phyloP scores from a whole-genome alignment of 37 sponge, comb jelly and placozoan genomes.

The Spongilla lacustris region DNA sequence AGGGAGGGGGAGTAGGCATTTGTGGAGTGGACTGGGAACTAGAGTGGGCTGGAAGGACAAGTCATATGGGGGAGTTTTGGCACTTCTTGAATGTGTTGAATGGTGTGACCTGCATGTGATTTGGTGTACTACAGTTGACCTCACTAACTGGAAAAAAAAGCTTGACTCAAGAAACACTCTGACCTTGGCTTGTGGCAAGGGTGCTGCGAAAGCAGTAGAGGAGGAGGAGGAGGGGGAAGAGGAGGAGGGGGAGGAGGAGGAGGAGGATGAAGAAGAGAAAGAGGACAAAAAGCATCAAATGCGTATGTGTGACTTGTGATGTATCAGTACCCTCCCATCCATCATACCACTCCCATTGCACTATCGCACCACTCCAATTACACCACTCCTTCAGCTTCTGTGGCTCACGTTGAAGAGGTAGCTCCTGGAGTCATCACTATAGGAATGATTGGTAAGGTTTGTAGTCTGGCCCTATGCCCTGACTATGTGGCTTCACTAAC shows the following conservation, averaged over 20 bases:
- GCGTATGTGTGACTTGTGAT: background rate
- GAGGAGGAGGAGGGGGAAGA: slow-evolving; percentile 9
- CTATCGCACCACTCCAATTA: background rate
- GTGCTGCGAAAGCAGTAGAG: background rate
- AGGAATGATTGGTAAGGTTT: slow-evolving; percentile 85
- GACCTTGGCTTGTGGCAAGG: background rate
- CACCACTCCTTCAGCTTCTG: background rate
- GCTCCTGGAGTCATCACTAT: slow-evolving; percentile 75
- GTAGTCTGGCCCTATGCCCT: background rate
- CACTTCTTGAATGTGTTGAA: too few species aligned
- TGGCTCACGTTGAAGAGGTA: slow-evolving; percentile 10
- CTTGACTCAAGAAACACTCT: background rate
- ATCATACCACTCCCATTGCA: too few species aligned
- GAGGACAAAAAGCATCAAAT: background rate
- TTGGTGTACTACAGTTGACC: slow-evolving; percentile 32
- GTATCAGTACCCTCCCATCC: too few species aligned
- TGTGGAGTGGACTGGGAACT: too few species aligned
- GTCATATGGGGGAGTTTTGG: background rate
- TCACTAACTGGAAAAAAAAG: slow-evolving; percentile 44
- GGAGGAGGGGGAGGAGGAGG: slow-evolving; percentile 21
- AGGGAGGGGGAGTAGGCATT: too few species aligned
- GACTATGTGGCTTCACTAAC: background rate
- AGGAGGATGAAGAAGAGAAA: slow-evolving; percentile 20
- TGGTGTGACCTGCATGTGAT: too few species aligned
- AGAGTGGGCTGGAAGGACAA: too few species aligned